These are phyloP conservation scores for Pseudomyrmex pallidus DNA, from an alignment of 1,140 invertebrate genomes.

Conservation along the genomic window DNA sequence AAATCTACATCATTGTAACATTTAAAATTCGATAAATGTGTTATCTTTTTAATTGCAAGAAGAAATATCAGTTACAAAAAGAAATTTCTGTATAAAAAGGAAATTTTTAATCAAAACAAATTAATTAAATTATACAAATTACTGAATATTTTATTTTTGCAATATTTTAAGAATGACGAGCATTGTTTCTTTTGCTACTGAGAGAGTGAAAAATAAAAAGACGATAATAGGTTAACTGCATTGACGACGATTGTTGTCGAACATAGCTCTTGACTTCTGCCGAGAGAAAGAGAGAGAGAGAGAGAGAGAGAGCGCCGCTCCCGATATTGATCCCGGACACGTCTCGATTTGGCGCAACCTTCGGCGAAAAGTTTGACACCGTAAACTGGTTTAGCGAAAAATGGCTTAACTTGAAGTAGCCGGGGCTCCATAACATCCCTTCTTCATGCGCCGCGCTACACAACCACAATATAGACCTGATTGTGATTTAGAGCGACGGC, in stretches of 20 bases:
- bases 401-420: slow-evolving; percentile 80
- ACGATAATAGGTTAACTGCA: slow-evolving; percentile 19
- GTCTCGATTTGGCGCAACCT: slow-evolving; percentile 55
- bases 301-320: slow-evolving; percentile 2
- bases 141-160: neutral
- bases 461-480: slow-evolving; percentile 35
- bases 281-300: neutral
- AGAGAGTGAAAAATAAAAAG: neutral
- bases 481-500: slow-evolving; percentile 80
- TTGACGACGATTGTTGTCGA: slow-evolving; percentile 25
- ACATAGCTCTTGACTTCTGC: slow-evolving; percentile 17
- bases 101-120: neutral
- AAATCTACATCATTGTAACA: neutral
- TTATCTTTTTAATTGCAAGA: no score
- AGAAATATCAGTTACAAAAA: no score
- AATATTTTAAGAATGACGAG: neutral
- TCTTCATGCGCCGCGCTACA: slow-evolving; percentile 37
- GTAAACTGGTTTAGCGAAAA: slow-evolving; percentile 83
- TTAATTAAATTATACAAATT: neutral
- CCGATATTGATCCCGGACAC: slow-evolving; percentile 73
- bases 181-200: neutral
- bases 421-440: slow-evolving; percentile 67
- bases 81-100: no score
- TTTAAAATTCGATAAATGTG: no score
- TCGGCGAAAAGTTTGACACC: slow-evolving; percentile 79